A percentile compares a stretch with the other conserved stretches of the same genome.
phyloP scores from a whole-genome alignment of 2,888 invertebrate genomes.

The Ceriagrion tenellum region DNA sequence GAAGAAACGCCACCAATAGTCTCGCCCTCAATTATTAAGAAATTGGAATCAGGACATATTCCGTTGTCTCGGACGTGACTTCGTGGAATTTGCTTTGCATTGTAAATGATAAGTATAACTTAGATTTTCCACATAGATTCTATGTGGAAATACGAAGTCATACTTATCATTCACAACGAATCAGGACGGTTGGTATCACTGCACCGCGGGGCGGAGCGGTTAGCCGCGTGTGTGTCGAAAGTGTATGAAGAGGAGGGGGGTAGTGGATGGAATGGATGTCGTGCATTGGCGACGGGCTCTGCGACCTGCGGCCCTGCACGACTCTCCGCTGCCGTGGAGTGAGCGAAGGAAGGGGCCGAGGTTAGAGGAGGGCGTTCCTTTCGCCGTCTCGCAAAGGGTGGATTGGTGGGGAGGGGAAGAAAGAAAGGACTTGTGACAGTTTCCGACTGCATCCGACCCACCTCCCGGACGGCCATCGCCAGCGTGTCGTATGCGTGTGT shows the following conservation, averaged over 20 bases:
- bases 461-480: constrained; percentile 20
- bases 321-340: not conserved
- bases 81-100: no score
- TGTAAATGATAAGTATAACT: no score
- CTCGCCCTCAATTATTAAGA: no score
- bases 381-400: not conserved
- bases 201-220: not conserved
- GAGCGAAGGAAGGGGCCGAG: not conserved
- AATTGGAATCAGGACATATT: no score
- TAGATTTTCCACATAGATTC: no score
- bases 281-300: not conserved
- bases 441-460: constrained; percentile 7
- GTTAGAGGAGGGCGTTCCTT: not conserved
- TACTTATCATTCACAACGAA: no score
- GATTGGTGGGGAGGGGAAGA: not conserved
- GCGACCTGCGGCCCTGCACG: not conserved
- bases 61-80: no score
- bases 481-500: not conserved
- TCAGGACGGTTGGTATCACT: constrained; percentile 45
- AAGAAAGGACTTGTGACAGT: constrained; percentile 41
- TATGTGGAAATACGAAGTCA: no score
- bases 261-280: not conserved
- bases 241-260: not conserved
- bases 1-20: no score
- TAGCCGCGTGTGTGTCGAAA: not conserved